phyloP scores from a whole-genome alignment of 1,140 invertebrate species.

The Thereuonema tuberculata region DNA sequence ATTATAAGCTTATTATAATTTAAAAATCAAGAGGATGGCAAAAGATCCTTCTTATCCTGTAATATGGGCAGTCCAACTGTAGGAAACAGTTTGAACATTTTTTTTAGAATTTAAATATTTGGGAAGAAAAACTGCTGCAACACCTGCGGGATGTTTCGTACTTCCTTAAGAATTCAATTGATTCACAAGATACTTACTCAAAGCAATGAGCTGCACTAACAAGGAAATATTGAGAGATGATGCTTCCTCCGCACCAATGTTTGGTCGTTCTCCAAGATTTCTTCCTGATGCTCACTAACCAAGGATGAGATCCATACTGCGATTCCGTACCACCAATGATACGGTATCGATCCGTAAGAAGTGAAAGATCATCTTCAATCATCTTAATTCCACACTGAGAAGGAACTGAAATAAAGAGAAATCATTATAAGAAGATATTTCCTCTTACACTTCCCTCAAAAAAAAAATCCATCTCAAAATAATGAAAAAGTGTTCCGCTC shows the following conservation, averaged over 20 bases:
- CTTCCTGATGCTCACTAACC: constrained; percentile 59
- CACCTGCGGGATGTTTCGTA: too few relatives aligned
- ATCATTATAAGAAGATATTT: neutral
- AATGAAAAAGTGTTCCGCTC: too few relatives aligned
- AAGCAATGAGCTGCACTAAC: constrained; percentile 69
- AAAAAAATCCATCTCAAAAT: too few relatives aligned
- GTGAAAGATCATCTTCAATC: constrained; percentile 19
- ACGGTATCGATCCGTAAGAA: constrained; percentile 13
- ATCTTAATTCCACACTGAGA: constrained; percentile 17
- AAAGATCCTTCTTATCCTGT: too few relatives aligned
- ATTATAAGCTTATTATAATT: too few relatives aligned
- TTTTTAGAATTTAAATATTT: too few relatives aligned
- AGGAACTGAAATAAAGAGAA: constrained; percentile 12
- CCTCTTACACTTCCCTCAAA: too few relatives aligned
- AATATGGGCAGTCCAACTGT: too few relatives aligned
- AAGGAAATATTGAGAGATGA: constrained; percentile 50
- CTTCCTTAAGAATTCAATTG: too few relatives aligned
- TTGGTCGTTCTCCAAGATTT: constrained; percentile 38
- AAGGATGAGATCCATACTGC: constrained; percentile 45
- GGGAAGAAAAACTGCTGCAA: too few relatives aligned
- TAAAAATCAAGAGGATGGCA: too few relatives aligned
- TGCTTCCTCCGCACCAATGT: constrained; percentile 63
- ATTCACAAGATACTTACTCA: constrained; percentile 21
- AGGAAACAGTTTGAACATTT: too few relatives aligned
- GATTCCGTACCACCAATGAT: constrained; percentile 32